phyloP scores from a whole-genome alignment of 2,888 invertebrate species.

The Crossocerus cetratus region DNA sequence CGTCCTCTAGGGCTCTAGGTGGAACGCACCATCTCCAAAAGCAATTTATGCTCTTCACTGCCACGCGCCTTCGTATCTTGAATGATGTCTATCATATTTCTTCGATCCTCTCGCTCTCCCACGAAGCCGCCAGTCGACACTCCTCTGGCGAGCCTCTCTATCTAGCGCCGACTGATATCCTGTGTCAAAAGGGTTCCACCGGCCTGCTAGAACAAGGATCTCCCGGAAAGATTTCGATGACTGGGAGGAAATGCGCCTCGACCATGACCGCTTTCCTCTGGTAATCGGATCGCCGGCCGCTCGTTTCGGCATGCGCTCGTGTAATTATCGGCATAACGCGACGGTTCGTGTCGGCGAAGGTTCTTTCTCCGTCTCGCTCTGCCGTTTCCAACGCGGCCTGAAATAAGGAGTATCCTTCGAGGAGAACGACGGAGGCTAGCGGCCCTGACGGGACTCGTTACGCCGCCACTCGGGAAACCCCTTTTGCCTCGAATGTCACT shows the following conservation, averaged over 20 bases:
- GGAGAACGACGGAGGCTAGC: conserved; percentile 30
- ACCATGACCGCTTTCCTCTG: conserved; percentile 4
- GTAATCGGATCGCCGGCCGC: conserved; percentile 50
- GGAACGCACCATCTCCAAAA: conserved; percentile 18
- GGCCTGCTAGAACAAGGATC: neutral
- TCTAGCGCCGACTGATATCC: conserved; percentile 5
- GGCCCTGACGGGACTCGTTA: conserved; percentile 51
- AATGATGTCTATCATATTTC: conserved; percentile 53
- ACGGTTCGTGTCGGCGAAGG: neutral
- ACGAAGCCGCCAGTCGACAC: conserved; percentile 38
- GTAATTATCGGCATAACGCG: conserved; percentile 51
- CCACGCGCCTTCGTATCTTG: conserved; percentile 24
- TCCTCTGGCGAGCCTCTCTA: too few species aligned
- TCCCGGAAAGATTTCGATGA: neutral
- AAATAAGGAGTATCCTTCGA: conserved; percentile 45
- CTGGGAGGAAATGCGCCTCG: neutral
- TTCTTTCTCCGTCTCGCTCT: neutral
- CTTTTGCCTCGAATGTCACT: conserved; percentile 68
- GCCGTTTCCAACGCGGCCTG: neutral
- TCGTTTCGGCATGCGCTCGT: conserved; percentile 13
- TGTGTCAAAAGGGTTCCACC: neutral
- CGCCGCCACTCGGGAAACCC: conserved; percentile 45
- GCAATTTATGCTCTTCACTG: conserved; percentile 44
- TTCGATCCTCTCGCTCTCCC: conserved; percentile 37
- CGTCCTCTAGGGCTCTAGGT: conserved; percentile 26